phyloP scores from a whole-genome alignment of 1,140 invertebrate species.

The Chymomyza costata region DNA sequence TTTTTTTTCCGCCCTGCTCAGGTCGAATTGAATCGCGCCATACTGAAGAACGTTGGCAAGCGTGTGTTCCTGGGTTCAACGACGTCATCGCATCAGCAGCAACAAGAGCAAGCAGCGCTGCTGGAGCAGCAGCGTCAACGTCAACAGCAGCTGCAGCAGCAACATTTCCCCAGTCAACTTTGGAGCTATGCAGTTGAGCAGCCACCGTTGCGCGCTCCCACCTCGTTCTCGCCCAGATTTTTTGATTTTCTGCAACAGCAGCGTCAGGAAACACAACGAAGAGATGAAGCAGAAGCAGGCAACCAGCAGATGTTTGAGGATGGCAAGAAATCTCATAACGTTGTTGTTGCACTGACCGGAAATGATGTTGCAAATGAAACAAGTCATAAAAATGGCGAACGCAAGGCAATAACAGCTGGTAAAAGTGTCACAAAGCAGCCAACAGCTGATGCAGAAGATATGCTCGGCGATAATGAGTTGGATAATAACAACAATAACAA shows the following conservation, averaged over 20 bases:
- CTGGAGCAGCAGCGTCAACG: slow-evolving; percentile 32
- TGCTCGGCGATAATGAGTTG: slow-evolving; percentile 15
- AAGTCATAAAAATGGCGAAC: slow-evolving; percentile 46
- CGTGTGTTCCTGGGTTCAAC: slow-evolving; percentile 64
- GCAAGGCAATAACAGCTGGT: slow-evolving; percentile 20
- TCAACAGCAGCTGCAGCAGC: slow-evolving; percentile 34
- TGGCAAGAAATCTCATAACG: slow-evolving; percentile 52
- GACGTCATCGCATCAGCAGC: slow-evolving; percentile 26
- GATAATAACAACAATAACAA: slow-evolving; percentile 15
- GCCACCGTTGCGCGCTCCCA: background rate
- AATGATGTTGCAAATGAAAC: slow-evolving; percentile 66
- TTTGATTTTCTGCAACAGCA: slow-evolving; percentile 43
- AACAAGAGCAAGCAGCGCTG: slow-evolving; percentile 20
- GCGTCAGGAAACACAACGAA: slow-evolving; percentile 20
- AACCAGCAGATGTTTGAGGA: slow-evolving; percentile 47
- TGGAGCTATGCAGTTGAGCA: slow-evolving; percentile 42
- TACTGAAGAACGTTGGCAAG: slow-evolving; percentile 79
- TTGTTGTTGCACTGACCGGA: slow-evolving; percentile 43
- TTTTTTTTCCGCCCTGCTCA: slow-evolving; percentile 25
- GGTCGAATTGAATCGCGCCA: slow-evolving; percentile 78
- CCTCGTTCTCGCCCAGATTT: slow-evolving; percentile 31
- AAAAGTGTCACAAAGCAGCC: slow-evolving; percentile 22
- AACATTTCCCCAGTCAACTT: slow-evolving; percentile 61
- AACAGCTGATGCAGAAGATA: slow-evolving; percentile 23
- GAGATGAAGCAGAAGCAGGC: slow-evolving; percentile 9